Conservation (phyloP, 2,797 vertebrate genomes). For the Rhinatrema bivittatum region DNA sequence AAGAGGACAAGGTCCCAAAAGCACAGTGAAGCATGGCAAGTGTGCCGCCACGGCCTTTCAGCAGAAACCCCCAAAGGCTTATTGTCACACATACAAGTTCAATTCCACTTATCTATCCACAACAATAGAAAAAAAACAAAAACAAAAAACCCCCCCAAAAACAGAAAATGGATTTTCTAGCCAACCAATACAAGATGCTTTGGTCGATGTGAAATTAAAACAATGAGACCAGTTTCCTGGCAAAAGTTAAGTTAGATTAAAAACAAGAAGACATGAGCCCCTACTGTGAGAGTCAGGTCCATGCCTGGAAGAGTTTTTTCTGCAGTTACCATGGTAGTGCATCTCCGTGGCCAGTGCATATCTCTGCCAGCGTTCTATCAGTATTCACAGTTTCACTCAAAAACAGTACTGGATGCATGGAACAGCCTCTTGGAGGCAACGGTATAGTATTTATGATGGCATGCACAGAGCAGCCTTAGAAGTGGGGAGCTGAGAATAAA, state of each 20-base stretch:
- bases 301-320: no score
- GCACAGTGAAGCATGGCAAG: conserved; percentile 51
- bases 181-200: conserved; percentile 26
- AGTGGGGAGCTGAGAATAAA: no score
- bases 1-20: conserved; percentile 34
- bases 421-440: no score
- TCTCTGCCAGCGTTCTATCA: no score
- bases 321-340: no score
- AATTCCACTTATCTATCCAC: conserved; percentile 21
- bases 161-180: conserved; percentile 18
- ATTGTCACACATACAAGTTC: conserved; percentile 27
- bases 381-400: no score
- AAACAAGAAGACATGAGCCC: background rate
- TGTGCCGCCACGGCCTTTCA: conserved; percentile 24
- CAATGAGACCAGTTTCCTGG: conserved; percentile 24
- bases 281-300: background rate
- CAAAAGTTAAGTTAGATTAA: conserved; percentile 1
- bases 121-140: conserved; percentile 15
- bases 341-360: no score
- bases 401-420: no score
- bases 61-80: conserved; percentile 26
- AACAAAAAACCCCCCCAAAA: no score
- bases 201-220: conserved; percentile 28
- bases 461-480: no score
- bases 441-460: no score